Percentiles rank a stretch among this genome's conserved stretches.
Conservation (phyloP, 2,888 invertebrate species). For the Augochlorella aurata region DNA sequence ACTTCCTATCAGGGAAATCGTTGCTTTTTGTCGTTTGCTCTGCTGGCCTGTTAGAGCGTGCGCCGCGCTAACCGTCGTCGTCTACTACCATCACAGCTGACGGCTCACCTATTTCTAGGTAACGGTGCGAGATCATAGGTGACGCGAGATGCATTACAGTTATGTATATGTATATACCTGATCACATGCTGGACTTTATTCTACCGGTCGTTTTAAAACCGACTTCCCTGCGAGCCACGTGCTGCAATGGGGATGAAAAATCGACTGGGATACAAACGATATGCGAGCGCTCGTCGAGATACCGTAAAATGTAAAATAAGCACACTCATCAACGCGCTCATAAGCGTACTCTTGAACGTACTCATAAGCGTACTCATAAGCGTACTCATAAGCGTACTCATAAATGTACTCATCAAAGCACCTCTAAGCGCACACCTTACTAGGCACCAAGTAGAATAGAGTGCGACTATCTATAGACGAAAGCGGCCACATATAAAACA, state of each 20-base stretch:
- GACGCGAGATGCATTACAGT: slow-evolving; percentile 78
- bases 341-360: no score
- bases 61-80: not conserved
- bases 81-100: not conserved
- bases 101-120: slow-evolving; percentile 70
- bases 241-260: slow-evolving; percentile 27
- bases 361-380: no score
- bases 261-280: not conserved
- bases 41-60: slow-evolving; percentile 8
- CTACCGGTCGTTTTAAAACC: slow-evolving; percentile 42
- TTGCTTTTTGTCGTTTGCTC: not conserved
- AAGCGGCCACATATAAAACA: no score
- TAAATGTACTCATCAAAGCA: no score
- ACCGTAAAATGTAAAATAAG: slow-evolving; percentile 32
- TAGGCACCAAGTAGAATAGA: no score
- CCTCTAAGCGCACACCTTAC: no score
- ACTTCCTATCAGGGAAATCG: slow-evolving; percentile 3
- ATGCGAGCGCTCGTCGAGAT: not conserved
- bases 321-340: not conserved
- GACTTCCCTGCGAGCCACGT: slow-evolving; percentile 15
- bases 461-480: no score
- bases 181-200: slow-evolving; percentile 60
- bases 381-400: no score
- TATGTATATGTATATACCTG: slow-evolving; percentile 69
- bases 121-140: slow-evolving; percentile 79